Evolutionary conservation across 2,113 vertebrate species (phyloP), one percentile per base, ranked within the genome.

Genomic region (Tangachromis dhanisi): DNA sequence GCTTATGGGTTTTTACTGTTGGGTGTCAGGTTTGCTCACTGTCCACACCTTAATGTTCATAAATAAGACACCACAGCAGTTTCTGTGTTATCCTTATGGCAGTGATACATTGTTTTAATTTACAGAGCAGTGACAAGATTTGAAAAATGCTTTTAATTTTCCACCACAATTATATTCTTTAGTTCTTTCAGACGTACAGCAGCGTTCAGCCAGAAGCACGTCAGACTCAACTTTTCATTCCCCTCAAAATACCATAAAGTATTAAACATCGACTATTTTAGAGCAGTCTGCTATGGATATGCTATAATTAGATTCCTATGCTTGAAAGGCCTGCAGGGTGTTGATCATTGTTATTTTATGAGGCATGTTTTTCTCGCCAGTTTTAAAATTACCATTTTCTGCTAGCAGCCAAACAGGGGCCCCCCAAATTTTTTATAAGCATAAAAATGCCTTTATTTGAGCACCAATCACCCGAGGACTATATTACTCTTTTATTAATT

Each of bases 271-370:
- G 51, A 88, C 86, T 89, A 29, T 92, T 88, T 85, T 87, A n/a
- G 80, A 93, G 83, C 78, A 79, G 81, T 85, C 85, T 63, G 86
- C 83, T 90, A 59, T n/a, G n/a, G 45, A 89, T 85, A 45, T 78
- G 82, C 87, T 94, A 89, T 93, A 93, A 94, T 94, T 94, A 93
- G 93, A 94, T 89, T 93, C 57, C 80, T 81, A 6, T 35, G 83
- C 86, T 80, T 85, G 87, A 90, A 88, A 88, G 86, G 90, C 88
- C 92, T 59, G 89, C 87, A 73, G 86, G 89, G 80, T 92, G 86
- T 91, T 92, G 89, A 92, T 94, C 90, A 91, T 92, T 93, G 88
- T 92, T 90, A 84, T 94, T 95, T 94, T 68, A 93, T 94, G 86
- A 93, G 81, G 89, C 86, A 47, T 38, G 85, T 83, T 29, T 88